Conservation (phyloP, 2,113 vertebrate species). For the Proterorhinus semilunaris region DNA sequence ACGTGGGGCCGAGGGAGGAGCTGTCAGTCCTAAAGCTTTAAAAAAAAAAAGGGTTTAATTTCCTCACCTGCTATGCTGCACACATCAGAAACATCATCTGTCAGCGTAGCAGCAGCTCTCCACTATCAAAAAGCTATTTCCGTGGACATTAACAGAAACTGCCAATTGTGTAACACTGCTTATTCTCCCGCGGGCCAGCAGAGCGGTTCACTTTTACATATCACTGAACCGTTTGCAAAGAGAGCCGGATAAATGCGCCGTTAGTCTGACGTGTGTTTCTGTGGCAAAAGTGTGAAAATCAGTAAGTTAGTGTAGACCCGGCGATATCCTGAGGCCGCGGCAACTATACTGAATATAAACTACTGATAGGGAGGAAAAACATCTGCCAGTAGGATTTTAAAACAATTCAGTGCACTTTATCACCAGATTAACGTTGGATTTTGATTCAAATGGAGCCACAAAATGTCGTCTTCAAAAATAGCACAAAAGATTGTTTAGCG, state of each 20-base stretch:
- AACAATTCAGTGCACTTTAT: neutral
- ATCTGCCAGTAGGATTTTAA: neutral
- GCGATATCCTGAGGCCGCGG: neutral
- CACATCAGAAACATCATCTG: slow-evolving; percentile 18
- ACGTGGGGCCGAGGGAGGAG: slow-evolving; percentile 9
- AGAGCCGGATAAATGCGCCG: slow-evolving; percentile 10
- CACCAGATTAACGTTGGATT: neutral
- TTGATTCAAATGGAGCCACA: neutral
- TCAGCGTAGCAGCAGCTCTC: slow-evolving; percentile 16
- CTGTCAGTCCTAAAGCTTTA: slow-evolving; percentile 10
- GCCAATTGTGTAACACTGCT: slow-evolving; percentile 16
- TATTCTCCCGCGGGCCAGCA: neutral
- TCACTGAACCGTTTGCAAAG: neutral
- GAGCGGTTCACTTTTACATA: neutral
- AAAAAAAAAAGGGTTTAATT: slow-evolving; percentile 6
- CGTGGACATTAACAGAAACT: slow-evolving; percentile 21
- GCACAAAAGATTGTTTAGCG: neutral
- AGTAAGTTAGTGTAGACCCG: neutral
- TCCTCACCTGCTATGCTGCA: slow-evolving; percentile 8
- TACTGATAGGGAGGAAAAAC: neutral
- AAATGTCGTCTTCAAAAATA: neutral
- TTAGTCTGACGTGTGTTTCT: neutral
- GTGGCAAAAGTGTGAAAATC: neutral
- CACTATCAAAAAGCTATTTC: slow-evolving; percentile 14
- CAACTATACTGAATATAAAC: neutral